Conservation (phyloP, 2,888 invertebrate genomes). For the Archips crataeganus region DNA sequence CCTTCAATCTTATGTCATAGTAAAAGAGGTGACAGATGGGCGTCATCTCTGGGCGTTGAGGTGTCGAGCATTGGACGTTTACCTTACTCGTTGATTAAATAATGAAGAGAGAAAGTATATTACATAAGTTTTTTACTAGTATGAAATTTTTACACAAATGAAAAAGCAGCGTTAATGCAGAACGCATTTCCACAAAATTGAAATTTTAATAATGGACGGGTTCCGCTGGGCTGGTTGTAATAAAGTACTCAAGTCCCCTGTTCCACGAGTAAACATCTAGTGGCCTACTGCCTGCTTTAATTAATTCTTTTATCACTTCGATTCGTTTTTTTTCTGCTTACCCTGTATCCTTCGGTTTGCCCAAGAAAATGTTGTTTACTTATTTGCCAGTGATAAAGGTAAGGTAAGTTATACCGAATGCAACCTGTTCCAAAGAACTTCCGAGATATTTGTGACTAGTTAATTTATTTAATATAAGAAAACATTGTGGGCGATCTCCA, state of each 20-base stretch:
- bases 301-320: constrained; percentile 35
- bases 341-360: constrained; percentile 16
- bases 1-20: too few species aligned
- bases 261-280: constrained; percentile 16
- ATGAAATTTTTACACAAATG: not conserved
- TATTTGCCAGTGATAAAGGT: constrained; percentile 16
- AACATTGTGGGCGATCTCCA: too few species aligned
- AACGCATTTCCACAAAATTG: not conserved
- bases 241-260: constrained; percentile 28
- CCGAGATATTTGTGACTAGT: constrained; percentile 5
- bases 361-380: constrained; percentile 29
- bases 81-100: too few species aligned
- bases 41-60: too few species aligned
- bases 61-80: too few species aligned
- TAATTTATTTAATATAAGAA: not conserved
- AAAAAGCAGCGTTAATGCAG: not conserved
- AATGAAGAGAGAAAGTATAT: too few species aligned
- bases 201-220: constrained; percentile 20
- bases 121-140: not conserved
- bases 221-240: constrained; percentile 15
- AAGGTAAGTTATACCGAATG: constrained; percentile 20
- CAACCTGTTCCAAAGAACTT: not conserved
- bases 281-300: constrained; percentile 37
- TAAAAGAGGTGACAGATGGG: too few species aligned
- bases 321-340: constrained; percentile 29